Percentiles rank a stretch among this genome's conserved stretches.
Conservation (phyloP, 2,888 invertebrate species). For the Chloromyia formosa region DNA sequence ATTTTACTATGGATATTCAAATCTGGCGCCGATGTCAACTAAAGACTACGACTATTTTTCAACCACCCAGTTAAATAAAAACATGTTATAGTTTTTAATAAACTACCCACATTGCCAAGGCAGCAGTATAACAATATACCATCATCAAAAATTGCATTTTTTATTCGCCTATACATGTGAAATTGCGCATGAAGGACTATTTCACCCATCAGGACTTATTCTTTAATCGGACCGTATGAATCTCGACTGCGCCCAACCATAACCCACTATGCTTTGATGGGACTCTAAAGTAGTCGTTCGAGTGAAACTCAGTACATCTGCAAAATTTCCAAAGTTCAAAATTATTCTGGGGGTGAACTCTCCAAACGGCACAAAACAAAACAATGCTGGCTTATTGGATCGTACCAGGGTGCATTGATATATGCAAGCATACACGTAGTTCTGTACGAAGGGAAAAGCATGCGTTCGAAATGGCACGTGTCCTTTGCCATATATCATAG, state of each 20-base stretch:
- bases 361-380: neutral
- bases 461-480: conserved; percentile 36
- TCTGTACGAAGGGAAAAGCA: neutral
- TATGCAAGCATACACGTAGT: conserved; percentile 18
- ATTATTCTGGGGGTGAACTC: conserved; percentile 32
- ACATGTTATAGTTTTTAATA: too few species aligned
- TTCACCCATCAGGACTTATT: neutral
- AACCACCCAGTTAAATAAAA: too few species aligned
- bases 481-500: conserved; percentile 16
- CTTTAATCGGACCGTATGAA: conserved; percentile 4
- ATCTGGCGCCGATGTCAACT: too few species aligned
- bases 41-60: too few species aligned
- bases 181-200: neutral
- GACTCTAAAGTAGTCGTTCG: neutral
- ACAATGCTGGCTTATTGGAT: conserved; percentile 42
- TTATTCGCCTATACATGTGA: neutral
- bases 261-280: neutral
- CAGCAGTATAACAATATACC: neutral
- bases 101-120: conserved; percentile 1
- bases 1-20: too few species aligned
- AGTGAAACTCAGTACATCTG: conserved; percentile 31
- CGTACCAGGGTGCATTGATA: conserved; percentile 38
- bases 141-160: conserved; percentile 4
- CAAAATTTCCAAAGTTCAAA: conserved; percentile 8
- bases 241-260: neutral